Evolutionary conservation across 2,797 vertebrate genomes (phyloP).

Genomic region (Chiloscyllium punctatum): DNA sequence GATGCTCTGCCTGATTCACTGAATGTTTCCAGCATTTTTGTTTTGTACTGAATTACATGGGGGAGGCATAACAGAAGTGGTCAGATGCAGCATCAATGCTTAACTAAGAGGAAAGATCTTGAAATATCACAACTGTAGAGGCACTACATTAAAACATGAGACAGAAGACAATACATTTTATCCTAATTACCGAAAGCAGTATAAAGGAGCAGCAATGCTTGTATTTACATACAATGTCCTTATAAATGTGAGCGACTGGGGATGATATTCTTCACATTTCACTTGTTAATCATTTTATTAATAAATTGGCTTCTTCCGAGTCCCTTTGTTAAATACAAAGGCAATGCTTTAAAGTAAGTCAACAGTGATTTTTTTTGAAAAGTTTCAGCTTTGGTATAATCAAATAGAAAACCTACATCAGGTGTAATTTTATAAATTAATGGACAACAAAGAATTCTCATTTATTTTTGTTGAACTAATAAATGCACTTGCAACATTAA

Average conservation of each 20-base stretch:
- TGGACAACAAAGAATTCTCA: not conserved
- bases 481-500: not conserved
- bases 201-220: not conserved
- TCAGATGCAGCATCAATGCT: not conserved
- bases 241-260: not conserved
- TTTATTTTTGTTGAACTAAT: not conserved
- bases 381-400: not conserved
- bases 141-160: not conserved
- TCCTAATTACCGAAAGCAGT: not conserved
- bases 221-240: not conserved
- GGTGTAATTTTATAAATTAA: not conserved
- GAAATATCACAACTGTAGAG: slow-evolving; percentile 5
- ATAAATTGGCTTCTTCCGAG: not conserved
- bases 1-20: slow-evolving; percentile 2
- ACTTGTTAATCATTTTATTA: not conserved
- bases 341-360: not conserved
- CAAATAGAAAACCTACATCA: not conserved
- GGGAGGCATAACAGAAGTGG: slow-evolving; percentile 20
- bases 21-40: slow-evolving; percentile 14
- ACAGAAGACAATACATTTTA: not conserved
- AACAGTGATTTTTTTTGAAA: not conserved
- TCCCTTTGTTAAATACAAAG: not conserved
- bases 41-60: slow-evolving; percentile 1
- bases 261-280: not conserved
- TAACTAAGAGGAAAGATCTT: slow-evolving; percentile 12